Base-by-base conservation (phyloP, 1,140 invertebrate genomes). In the Diorhabda carinulata region DNA sequence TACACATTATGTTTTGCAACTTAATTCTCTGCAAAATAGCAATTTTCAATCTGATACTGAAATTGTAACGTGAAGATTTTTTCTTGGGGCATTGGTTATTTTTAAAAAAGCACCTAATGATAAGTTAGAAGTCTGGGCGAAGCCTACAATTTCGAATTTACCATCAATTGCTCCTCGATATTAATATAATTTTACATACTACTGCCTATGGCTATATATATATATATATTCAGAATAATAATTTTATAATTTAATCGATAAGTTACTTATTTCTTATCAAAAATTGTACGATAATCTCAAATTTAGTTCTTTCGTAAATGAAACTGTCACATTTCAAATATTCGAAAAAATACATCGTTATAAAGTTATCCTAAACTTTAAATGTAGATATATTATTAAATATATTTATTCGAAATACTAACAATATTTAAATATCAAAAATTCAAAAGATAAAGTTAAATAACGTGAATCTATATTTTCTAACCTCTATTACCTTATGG, bases 1-100 rank as follows among this genome's bases (percentile, higher is more conserved):
- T 76, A 76, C 66, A 77, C 70, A 78, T 77, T 76, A 76, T 64
- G 60, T 68, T 70, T 72, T 78, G 77, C 77, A 78, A 78, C 77
- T 78, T 79, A 79, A 79, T 79, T 78, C n/a, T 78, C 73, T 72
- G 73, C 74, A 77, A 78, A 79, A 79, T 78, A 76, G 77, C 76
- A 78, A 79, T 77, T 78, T 78, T 80, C 79, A 79, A 79, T 80
- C 78, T 78, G 78, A 80, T 78, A 78, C 72, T 73, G 60, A 76
- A 78, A 78, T 78, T 77, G 75, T 74, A 78, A 73, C 66, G 71
- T 72, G 68, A 67, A 70, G 57, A 74, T 75, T 76, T 77, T 75
- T 66, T 52, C 44, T 68, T 61, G 64, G 60, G 7, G 63, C 64
- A 57, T 67, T 43, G 64, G 64, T 69, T 69, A 70, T 70, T 71